A percentile compares a stretch with the other conserved stretches of the same genome.
phyloP scores from a whole-genome alignment of 2,888 invertebrate species.

The Polylopha cassiicola region DNA sequence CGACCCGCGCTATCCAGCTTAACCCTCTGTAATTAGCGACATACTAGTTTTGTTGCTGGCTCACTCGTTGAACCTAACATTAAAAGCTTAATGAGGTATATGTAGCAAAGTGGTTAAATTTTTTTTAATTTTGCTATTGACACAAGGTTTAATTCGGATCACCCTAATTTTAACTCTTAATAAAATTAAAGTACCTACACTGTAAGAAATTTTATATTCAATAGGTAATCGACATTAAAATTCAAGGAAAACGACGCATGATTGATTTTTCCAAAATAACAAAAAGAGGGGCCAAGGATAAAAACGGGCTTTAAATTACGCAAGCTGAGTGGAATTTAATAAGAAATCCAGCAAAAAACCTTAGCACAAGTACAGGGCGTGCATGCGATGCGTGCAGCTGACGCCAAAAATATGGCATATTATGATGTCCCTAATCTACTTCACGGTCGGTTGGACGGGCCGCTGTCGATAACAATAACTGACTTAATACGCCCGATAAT shows the following conservation, averaged over 20 bases:
- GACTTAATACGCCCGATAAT: conserved; percentile 75
- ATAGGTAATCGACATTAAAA: not conserved
- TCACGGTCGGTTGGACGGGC: conserved; percentile 63
- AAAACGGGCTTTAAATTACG: conserved; percentile 20
- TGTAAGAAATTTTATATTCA: not conserved
- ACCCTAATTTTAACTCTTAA: too few species aligned
- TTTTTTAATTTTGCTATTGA: conserved; percentile 19
- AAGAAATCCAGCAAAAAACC: conserved; percentile 45
- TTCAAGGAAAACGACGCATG: conserved; percentile 24
- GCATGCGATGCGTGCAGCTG: conserved; percentile 70
- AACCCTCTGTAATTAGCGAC: conserved; percentile 60
- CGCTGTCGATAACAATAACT: conserved; percentile 74
- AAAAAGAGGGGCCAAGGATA: conserved; percentile 22
- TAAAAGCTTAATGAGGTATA: conserved; percentile 34
- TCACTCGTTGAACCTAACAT: conserved; percentile 31
- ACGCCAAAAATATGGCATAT: conserved; percentile 71
- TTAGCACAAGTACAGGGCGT: conserved; percentile 38
- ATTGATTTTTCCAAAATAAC: conserved; percentile 6
- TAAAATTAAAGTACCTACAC: too few species aligned
- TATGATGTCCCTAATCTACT: conserved; percentile 76
- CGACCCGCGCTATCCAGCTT: conserved; percentile 44
- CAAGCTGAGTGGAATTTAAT: conserved; percentile 37
- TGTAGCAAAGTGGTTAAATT: conserved; percentile 26
- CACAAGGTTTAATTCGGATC: too few species aligned
- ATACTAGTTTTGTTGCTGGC: conserved; percentile 31